These are phyloP conservation scores for Porites cylindrica DNA, from an alignment of 92 coral and sea anemone genomes.

Conservation along the genomic window DNA sequence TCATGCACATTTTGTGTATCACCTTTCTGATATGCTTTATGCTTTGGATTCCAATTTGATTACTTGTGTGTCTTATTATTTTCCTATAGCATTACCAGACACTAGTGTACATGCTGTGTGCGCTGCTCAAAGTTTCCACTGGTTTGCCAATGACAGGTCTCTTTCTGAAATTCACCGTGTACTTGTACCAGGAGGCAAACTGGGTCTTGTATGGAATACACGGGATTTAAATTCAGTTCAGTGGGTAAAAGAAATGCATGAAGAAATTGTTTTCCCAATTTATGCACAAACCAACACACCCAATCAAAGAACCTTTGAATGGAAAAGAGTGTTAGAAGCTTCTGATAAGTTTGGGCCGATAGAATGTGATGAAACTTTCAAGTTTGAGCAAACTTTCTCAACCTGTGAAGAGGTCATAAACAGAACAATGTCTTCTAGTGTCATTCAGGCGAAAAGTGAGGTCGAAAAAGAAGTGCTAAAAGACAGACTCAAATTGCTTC, in stretches of 20 bases:
- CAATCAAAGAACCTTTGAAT: constrained; percentile 41
- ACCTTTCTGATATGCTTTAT: too few relatives aligned
- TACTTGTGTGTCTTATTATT: background rate
- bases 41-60: background rate
- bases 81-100: constrained; percentile 44
- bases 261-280: constrained; percentile 63
- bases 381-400: constrained; percentile 39
- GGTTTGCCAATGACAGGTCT: constrained; percentile 82
- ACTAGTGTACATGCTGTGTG: constrained; percentile 75
- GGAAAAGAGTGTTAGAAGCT: constrained; percentile 49
- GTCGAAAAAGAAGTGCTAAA: constrained; percentile 60
- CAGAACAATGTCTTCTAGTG: constrained; percentile 64
- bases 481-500: constrained; percentile 51
- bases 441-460: constrained; percentile 46
- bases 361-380: constrained; percentile 39
- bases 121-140: constrained; percentile 55
- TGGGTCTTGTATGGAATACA: constrained; percentile 84
- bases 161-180: constrained; percentile 86
- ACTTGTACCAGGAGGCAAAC: constrained; percentile 82
- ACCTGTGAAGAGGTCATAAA: constrained; percentile 54
- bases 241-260: constrained; percentile 71
- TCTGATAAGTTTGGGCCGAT: constrained; percentile 57
- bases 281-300: constrained; percentile 61
- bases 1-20: too few relatives aligned
- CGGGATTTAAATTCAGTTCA: constrained; percentile 54